These are phyloP conservation scores for Hydrotaea diabolus DNA, from an alignment of 2,888 invertebrate species.

Conservation along the genomic window DNA sequence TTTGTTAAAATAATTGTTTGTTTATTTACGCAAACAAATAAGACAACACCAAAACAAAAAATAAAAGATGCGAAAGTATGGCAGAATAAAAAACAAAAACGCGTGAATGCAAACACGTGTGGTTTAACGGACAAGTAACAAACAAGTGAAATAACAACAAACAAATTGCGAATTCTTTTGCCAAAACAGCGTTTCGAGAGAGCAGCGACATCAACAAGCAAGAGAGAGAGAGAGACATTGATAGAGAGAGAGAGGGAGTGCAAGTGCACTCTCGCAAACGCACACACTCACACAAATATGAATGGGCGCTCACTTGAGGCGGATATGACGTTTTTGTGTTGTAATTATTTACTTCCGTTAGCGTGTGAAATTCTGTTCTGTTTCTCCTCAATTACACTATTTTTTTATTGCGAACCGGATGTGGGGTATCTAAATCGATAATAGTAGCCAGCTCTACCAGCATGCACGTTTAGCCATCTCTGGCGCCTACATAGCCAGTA, in stretches of 20 bases:
- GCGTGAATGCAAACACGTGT: conserved; percentile 14
- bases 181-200: background rate
- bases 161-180: conserved; percentile 35
- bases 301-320: background rate
- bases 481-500: too few relatives aligned
- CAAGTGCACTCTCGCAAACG: background rate
- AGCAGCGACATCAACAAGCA: background rate
- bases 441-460: too few relatives aligned
- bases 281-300: background rate
- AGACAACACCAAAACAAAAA: background rate
- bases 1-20: conserved; percentile 9
- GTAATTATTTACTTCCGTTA: conserved; percentile 42
- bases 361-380: background rate
- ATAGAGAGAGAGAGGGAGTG: background rate
- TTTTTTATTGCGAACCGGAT: too few relatives aligned
- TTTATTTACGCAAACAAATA: background rate
- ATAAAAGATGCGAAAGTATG: background rate
- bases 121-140: conserved; percentile 30
- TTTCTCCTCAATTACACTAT: background rate
- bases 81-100: background rate
- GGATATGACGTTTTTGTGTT: conserved; percentile 31
- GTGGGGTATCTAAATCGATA: too few relatives aligned
- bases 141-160: conserved; percentile 42
- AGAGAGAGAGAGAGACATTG: background rate
- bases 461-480: too few relatives aligned